Percentiles rank a stretch among this genome's conserved stretches.
Evolutionary conservation across 2,888 invertebrate species (phyloP).

Genomic region (Subacronicta megacephala): DNA sequence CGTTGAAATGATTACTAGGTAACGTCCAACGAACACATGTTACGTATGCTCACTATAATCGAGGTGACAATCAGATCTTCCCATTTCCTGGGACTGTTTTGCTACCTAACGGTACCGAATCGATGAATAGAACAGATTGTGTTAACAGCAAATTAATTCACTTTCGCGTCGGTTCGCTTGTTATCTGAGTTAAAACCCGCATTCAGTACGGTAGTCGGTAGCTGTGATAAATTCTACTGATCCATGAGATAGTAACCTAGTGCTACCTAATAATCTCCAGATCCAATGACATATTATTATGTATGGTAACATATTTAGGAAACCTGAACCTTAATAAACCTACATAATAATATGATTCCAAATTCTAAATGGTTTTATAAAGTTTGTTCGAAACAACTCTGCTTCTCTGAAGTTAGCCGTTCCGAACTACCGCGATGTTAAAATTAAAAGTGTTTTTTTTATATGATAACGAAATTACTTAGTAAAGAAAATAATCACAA

Average conservation of each 20-base stretch:
- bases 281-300: no score
- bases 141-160: slow-evolving; percentile 29
- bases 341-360: no score
- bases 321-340: no score
- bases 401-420: no score
- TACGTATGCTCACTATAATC: background rate
- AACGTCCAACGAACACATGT: slow-evolving; percentile 2
- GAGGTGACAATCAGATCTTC: background rate
- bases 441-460: no score
- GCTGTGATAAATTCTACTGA: slow-evolving; percentile 6
- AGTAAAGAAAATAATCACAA: no score
- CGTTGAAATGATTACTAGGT: slow-evolving; percentile 4
- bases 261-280: no score
- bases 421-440: no score
- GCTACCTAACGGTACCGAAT: slow-evolving; percentile 25
- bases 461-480: no score
- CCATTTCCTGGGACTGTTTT: slow-evolving; percentile 1
- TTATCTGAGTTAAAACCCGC: slow-evolving; percentile 53
- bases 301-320: no score
- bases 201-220: slow-evolving; percentile 28
- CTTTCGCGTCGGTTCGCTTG: slow-evolving; percentile 35
- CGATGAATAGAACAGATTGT: slow-evolving; percentile 16
- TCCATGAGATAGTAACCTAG: slow-evolving; percentile 1
- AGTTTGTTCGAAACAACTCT: no score
- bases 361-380: no score